phyloP scores from a whole-genome alignment of 2,888 invertebrate genomes.

The Archaeoteleia sp. region DNA sequence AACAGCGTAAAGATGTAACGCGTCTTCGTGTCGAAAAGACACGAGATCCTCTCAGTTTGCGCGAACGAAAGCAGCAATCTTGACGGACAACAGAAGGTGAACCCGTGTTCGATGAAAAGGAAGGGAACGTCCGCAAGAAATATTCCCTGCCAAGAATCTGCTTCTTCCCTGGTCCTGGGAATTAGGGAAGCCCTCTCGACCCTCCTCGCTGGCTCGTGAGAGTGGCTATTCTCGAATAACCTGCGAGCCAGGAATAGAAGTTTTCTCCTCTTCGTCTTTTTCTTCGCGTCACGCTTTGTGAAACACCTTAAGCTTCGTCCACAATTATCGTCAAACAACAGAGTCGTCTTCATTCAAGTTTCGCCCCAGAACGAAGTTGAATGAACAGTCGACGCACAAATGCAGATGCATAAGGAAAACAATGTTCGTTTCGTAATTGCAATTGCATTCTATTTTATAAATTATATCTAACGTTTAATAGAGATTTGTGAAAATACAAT shows the following conservation, averaged over 20 bases:
- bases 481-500: too few species aligned
- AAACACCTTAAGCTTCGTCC: conserved; percentile 46
- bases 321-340: conserved; percentile 20
- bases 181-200: conserved; percentile 64
- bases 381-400: conserved; percentile 6
- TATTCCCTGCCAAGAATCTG: conserved; percentile 1
- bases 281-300: conserved; percentile 42
- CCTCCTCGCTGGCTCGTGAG: conserved; percentile 38
- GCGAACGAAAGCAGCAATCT: conserved; percentile 27
- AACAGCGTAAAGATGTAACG: conserved; percentile 4
- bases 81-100: conserved; percentile 18
- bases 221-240: conserved; percentile 62
- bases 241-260: conserved; percentile 62
- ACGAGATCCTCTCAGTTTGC: conserved; percentile 23
- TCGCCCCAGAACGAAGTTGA: conserved; percentile 12
- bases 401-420: too few species aligned
- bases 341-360: conserved; percentile 26
- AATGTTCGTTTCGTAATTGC: too few species aligned
- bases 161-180: conserved; percentile 50
- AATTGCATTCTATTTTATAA: too few species aligned
- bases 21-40: conserved; percentile 17
- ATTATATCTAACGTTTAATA: too few species aligned
- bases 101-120: conserved; percentile 27
- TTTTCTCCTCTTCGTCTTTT: conserved; percentile 17
- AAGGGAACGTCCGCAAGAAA: conserved; percentile 1